Evolutionary conservation across 2,113 vertebrate species (phyloP).

Genomic region (Rhinolophus sinicus): DNA sequence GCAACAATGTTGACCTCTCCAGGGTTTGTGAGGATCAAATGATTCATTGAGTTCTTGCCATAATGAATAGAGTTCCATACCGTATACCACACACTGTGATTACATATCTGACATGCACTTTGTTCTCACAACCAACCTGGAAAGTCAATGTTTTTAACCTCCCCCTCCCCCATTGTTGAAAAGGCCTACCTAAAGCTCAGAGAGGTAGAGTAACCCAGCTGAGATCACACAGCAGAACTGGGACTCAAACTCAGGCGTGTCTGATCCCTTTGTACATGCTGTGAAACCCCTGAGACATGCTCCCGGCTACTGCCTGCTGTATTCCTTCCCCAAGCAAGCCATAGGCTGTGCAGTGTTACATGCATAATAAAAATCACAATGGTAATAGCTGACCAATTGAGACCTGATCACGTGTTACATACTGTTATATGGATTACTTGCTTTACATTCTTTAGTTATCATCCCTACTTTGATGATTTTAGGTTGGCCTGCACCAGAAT

Average conservation of each 20-base stretch:
- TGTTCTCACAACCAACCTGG: neutral
- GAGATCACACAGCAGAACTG: neutral
- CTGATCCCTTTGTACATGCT: neutral
- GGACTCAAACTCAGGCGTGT: neutral
- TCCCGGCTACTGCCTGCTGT: neutral
- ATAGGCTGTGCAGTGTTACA: rapidly evolving
- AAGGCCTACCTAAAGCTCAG: neutral
- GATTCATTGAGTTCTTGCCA: neutral
- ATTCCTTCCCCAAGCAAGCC: rapidly evolving
- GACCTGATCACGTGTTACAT: rapidly evolving
- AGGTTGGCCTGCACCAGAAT: neutral
- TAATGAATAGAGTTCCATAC: neutral
- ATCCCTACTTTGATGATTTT: neutral
- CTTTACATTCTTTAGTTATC: neutral
- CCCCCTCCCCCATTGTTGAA: neutral
- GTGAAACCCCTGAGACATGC: rapidly evolving
- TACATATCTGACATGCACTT: rapidly evolving
- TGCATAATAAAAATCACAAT: rapidly evolving
- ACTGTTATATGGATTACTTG: neutral
- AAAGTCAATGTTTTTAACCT: neutral
- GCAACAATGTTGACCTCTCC: rapidly evolving
- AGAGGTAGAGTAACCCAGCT: neutral
- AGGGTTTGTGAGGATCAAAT: neutral
- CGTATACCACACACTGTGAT: neutral
- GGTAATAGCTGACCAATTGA: neutral